Evolutionary conservation across 2,797 vertebrate species (phyloP), one percentile per base, ranked within the genome.

Genomic region (Oreochromis grahami): DNA sequence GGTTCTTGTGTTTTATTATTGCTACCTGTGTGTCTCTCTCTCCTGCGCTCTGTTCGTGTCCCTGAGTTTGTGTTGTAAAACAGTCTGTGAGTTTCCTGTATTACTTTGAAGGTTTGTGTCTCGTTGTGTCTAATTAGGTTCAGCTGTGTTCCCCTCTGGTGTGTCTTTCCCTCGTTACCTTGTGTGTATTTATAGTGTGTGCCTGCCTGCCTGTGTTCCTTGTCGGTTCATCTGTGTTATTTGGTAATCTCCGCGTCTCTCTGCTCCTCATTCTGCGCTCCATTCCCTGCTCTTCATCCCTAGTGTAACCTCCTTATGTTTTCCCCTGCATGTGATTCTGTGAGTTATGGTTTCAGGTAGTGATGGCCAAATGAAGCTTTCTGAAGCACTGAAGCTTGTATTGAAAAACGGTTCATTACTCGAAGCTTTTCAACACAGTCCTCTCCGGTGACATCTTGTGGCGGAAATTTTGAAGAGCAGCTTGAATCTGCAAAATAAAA

Each of bases 171-270:
- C 53, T 15, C 14, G 4, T 56, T 56, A 29, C 24, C 24, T 24
- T 24, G 24, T 24, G 24, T 24, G 24, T 29, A 29, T 56, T 56
- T 1, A 56, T 56, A 56, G 53, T 56, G 53, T 56, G 53, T 24
- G 24, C 24, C 24, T 56, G 24, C 24, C 24, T 56, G 53, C 53
- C 24, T 56, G 24, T 29, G 53, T 56, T 56, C 13, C 13, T 0
- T 15, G 24, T 56, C 0, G 1, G 7, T 8, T 8, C 0, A 0
- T 56, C 13, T 29, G 0, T 56, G 24, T 24, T 24, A 24, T 3
- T 24, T 24, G 24, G 1, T 56, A 8, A 24, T 3, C 1, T 0
- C 24, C 0, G 4, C 13, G 29, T 24, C 13, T 0, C 53, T 29
- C 53, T 5, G 53, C 2, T 24, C 24, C 24, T 24, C 24, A 24